Evolutionary conservation across 2,797 vertebrate genomes (phyloP).

Genomic region (Kryptolebias ocellatus): DNA sequence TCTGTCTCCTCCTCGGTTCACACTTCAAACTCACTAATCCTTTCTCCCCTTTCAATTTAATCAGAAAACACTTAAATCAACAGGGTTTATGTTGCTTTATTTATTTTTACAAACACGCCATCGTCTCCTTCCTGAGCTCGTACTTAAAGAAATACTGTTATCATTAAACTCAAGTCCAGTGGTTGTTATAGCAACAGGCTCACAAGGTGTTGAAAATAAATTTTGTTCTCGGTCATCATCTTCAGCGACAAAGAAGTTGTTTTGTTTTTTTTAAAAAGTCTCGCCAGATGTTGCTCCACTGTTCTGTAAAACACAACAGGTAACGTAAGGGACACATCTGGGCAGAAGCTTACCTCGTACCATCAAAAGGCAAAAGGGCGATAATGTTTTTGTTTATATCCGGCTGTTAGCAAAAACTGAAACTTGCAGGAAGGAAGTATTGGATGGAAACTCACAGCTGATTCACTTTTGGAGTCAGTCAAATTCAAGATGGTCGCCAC

Average conservation of each 20-base stretch:
- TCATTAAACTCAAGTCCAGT: constrained; percentile 15
- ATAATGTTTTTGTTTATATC: background rate
- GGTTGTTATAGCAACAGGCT: constrained; percentile 67
- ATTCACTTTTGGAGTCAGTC: no score
- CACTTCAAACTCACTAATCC: constrained; percentile 34
- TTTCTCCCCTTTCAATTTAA: constrained; percentile 39
- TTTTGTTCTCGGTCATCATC: constrained; percentile 15
- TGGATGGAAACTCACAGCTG: no score
- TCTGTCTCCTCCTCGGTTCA: constrained; percentile 55
- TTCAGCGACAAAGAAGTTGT: background rate
- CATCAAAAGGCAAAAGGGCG: no score
- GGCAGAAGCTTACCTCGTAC: background rate
- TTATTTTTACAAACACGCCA: constrained; percentile 5
- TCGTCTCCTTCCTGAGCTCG: background rate
- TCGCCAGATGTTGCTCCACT: constrained; percentile 7
- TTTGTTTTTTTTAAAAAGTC: background rate
- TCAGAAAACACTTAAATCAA: constrained; percentile 36
- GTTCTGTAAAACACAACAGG: background rate
- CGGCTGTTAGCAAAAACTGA: no score
- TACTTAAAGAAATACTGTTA: constrained; percentile 22
- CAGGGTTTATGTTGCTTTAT: background rate
- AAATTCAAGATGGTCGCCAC: no score
- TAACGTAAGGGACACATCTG: background rate
- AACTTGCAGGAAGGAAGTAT: no score
- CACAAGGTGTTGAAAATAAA: constrained; percentile 44